A percentile compares a stretch with the other conserved stretches of the same genome.
These are phyloP conservation scores for Sycophila texana DNA, from an alignment of 2,888 invertebrate species.

Conservation along the genomic window DNA sequence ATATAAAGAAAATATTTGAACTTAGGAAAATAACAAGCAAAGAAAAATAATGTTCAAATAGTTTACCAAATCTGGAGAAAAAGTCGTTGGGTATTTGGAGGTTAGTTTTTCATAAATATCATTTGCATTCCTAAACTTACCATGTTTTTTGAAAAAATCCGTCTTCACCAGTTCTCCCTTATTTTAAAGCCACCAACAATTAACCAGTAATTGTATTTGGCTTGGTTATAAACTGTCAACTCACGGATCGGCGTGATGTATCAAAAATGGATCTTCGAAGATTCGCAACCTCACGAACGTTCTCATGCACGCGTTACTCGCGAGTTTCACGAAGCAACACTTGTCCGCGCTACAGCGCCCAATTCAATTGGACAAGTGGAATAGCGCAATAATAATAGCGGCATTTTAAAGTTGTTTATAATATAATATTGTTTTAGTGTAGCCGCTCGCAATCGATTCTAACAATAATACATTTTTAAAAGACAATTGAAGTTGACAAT, in stretches of 20 bases:
- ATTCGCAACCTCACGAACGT: constrained; percentile 29
- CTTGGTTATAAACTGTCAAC: constrained; percentile 50
- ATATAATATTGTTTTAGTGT: background rate
- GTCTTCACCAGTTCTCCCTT: constrained; percentile 14
- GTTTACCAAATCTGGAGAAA: background rate
- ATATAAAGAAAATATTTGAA: background rate
- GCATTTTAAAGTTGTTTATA: background rate
- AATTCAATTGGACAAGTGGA: constrained; percentile 8
- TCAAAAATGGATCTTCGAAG: constrained; percentile 57
- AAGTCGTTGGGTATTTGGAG: constrained; percentile 7
- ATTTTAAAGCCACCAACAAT: background rate
- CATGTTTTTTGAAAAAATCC: constrained; percentile 45
- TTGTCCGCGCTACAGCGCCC: background rate
- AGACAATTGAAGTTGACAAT: too few species aligned
- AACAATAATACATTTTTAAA: background rate
- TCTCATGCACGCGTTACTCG: background rate
- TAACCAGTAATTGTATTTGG: constrained; percentile 24
- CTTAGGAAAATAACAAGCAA: background rate
- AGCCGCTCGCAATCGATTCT: background rate
- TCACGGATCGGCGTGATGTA: constrained; percentile 58
- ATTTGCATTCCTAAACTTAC: constrained; percentile 32
- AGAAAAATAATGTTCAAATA: background rate
- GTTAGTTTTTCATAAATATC: constrained; percentile 30
- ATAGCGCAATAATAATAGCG: background rate
- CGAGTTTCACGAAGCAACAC: background rate